Conservation (phyloP, 2,888 invertebrate species). For the Bruchidius siliquastri region DNA sequence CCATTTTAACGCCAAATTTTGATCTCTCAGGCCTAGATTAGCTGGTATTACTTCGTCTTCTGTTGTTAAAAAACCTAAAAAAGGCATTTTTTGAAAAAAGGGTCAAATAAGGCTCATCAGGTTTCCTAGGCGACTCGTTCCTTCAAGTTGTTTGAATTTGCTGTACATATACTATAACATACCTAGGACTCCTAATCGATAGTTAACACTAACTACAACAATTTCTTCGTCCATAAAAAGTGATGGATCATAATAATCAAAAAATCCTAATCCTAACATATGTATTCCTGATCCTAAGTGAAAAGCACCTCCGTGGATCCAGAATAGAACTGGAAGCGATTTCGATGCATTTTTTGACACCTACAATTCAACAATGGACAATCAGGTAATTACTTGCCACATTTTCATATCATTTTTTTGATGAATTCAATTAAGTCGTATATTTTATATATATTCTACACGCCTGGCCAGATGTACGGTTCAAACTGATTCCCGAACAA, state of each 20-base stretch:
- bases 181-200: conserved; percentile 12
- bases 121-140: too few species aligned
- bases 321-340: conserved; percentile 9
- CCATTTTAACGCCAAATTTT: conserved; percentile 21
- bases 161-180: background rate
- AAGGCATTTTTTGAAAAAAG: background rate
- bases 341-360: background rate
- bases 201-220: conserved; percentile 16
- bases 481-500: too few species aligned
- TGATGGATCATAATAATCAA: conserved; percentile 8
- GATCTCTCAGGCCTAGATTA: conserved; percentile 24
- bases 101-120: background rate
- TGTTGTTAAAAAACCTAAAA: conserved; percentile 23
- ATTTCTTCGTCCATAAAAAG: conserved; percentile 16
- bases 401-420: background rate
- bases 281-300: conserved; percentile 8
- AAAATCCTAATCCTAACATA: conserved; percentile 7
- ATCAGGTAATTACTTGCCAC: background rate
- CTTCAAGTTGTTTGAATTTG: background rate
- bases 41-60: conserved; percentile 16
- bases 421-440: background rate
- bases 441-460: too few species aligned
- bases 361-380: background rate
- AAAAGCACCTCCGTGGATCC: conserved; percentile 11
- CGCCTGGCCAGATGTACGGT: too few species aligned